Conservation (phyloP, 2,797 vertebrate species). For the Pangasius krempfi region DNA sequence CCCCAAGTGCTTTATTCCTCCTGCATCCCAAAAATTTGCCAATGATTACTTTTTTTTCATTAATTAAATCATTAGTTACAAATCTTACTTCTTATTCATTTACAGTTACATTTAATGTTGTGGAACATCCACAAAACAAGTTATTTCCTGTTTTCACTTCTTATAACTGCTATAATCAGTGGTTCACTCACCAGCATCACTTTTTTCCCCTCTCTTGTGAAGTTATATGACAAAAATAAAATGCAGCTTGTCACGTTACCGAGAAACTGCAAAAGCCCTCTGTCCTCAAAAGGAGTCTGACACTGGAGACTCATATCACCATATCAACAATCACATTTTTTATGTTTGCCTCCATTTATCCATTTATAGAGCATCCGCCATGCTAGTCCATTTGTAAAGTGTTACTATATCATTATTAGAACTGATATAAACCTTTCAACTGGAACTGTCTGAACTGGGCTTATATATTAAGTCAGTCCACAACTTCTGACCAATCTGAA, state of each 20-base stretch:
- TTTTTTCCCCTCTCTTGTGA: not conserved
- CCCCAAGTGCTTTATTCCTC: not conserved
- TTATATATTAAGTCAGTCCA: not conserved
- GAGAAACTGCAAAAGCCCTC: not conserved
- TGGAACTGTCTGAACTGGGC: not conserved
- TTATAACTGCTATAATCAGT: not conserved
- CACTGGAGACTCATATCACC: too few species aligned
- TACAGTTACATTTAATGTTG: not conserved
- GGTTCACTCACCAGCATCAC: not conserved
- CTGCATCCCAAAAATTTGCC: not conserved
- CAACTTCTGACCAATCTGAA: not conserved
- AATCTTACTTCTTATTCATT: not conserved
- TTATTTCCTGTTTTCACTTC: not conserved
- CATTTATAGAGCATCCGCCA: not conserved
- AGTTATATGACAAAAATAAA: not conserved
- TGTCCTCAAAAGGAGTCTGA: not conserved
- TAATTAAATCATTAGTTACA: not conserved
- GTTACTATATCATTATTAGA: not conserved
- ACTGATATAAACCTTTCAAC: not conserved
- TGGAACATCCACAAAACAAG: not conserved
- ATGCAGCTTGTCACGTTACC: not conserved
- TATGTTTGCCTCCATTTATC: not conserved
- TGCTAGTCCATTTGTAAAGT: not conserved
- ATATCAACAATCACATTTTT: not conserved
- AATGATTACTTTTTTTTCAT: not conserved